These are phyloP conservation scores for Heliconius himera DNA, from an alignment of 1,140 invertebrate species.

Conservation along the genomic window DNA sequence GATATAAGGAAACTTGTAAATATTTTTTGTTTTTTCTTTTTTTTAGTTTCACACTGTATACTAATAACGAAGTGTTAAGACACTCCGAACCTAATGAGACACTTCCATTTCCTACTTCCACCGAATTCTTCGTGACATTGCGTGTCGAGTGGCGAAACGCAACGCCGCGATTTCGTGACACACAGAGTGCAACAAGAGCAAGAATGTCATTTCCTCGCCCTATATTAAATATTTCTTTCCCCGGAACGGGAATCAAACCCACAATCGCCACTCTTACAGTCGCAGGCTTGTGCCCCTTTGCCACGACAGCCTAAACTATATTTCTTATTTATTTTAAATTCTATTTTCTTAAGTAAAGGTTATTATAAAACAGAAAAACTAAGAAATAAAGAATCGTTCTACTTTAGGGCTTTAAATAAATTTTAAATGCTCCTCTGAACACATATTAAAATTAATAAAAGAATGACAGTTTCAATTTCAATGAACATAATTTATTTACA, in stretches of 20 bases:
- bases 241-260: background rate
- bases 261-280: background rate
- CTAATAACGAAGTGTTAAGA: background rate
- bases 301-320: too few relatives aligned
- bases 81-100: background rate
- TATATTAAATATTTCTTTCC: background rate
- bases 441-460: background rate
- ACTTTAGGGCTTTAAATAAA: background rate
- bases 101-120: too few relatives aligned
- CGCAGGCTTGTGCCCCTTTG: too few relatives aligned
- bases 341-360: too few relatives aligned
- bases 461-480: background rate
- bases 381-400: too few relatives aligned
- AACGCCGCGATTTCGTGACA: background rate
- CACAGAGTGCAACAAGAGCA: background rate
- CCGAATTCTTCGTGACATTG: background rate
- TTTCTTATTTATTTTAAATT: too few relatives aligned
- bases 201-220: background rate
- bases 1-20: too few relatives aligned
- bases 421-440: background rate
- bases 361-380: too few relatives aligned
- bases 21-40: too few relatives aligned
- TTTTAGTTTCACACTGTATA: too few relatives aligned
- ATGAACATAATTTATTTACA: background rate
- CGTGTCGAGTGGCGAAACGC: background rate